These are phyloP conservation scores for Aphidius colemani DNA, from an alignment of 2,888 invertebrate species.

Conservation along the genomic window DNA sequence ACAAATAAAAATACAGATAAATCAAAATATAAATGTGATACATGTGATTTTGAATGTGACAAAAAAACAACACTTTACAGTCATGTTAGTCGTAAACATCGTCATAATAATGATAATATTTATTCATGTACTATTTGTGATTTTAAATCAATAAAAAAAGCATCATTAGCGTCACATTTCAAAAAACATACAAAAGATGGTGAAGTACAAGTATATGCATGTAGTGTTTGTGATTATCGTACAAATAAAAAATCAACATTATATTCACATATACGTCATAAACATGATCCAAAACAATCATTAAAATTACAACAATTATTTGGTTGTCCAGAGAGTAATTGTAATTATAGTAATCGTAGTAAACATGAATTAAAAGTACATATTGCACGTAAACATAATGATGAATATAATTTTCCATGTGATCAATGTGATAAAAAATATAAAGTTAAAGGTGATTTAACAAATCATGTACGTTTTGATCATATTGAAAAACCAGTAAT, in stretches of 20 bases:
- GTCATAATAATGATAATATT: background rate
- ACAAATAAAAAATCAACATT: constrained; percentile 49
- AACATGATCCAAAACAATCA: constrained; percentile 39
- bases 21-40: constrained; percentile 37
- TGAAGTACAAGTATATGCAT: constrained; percentile 45
- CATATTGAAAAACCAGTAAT: constrained; percentile 38
- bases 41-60: constrained; percentile 49
- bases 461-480: constrained; percentile 39
- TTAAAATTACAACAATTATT: constrained; percentile 35
- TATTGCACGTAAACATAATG: constrained; percentile 40
- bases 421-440: constrained; percentile 36
- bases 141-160: constrained; percentile 60
- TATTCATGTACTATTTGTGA: constrained; percentile 54
- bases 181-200: constrained; percentile 60
- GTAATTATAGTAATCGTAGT: constrained; percentile 48
- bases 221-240: constrained; percentile 53
- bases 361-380: constrained; percentile 50
- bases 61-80: constrained; percentile 51
- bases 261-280: constrained; percentile 52
- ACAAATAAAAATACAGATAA: background rate
- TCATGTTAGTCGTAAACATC: constrained; percentile 47
- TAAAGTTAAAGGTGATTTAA: constrained; percentile 38
- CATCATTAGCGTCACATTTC: constrained; percentile 60
- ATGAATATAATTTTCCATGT: constrained; percentile 37
- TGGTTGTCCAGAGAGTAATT: constrained; percentile 39